A percentile compares a stretch with the other conserved stretches of the same genome.
Conservation (phyloP, 2,888 invertebrate species). For the Drosophila siamana region DNA sequence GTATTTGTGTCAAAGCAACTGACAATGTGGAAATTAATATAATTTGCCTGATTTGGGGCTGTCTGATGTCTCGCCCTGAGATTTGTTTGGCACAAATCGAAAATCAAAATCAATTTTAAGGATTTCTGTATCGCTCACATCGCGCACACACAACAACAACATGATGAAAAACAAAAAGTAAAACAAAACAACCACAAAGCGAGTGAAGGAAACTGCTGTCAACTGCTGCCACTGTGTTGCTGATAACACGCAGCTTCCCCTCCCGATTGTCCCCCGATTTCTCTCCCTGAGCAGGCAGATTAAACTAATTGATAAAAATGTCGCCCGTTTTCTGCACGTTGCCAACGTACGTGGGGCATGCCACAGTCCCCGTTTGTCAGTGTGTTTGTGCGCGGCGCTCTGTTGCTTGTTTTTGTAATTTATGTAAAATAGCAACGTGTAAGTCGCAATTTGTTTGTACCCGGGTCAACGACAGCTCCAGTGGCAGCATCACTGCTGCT, state of each 20-base stretch:
- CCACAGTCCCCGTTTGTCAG: conserved; percentile 32
- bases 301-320: conserved; percentile 82
- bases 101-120: conserved; percentile 77
- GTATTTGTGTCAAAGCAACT: conserved; percentile 70
- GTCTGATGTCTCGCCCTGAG: conserved; percentile 67
- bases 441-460: conserved; percentile 78
- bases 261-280: neutral
- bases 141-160: conserved; percentile 5
- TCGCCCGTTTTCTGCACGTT: conserved; percentile 70
- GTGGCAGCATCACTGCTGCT: neutral
- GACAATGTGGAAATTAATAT: conserved; percentile 80
- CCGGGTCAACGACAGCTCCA: conserved; percentile 53
- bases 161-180: neutral
- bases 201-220: conserved; percentile 56
- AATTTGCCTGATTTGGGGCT: conserved; percentile 77
- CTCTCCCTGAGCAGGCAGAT: conserved; percentile 51
- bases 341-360: conserved; percentile 61
- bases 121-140: conserved; percentile 41
- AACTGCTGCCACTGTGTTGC: conserved; percentile 55
- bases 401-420: conserved; percentile 70
- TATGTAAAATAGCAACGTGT: conserved; percentile 79
- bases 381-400: conserved; percentile 25
- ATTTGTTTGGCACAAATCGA: conserved; percentile 67
- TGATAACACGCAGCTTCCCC: conserved; percentile 40
- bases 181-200: conserved; percentile 43